A percentile compares a stretch with the other conserved stretches of the same genome.
These are phyloP conservation scores for Parnassius smintheus DNA, from an alignment of 2,888 invertebrate genomes.

Conservation along the genomic window DNA sequence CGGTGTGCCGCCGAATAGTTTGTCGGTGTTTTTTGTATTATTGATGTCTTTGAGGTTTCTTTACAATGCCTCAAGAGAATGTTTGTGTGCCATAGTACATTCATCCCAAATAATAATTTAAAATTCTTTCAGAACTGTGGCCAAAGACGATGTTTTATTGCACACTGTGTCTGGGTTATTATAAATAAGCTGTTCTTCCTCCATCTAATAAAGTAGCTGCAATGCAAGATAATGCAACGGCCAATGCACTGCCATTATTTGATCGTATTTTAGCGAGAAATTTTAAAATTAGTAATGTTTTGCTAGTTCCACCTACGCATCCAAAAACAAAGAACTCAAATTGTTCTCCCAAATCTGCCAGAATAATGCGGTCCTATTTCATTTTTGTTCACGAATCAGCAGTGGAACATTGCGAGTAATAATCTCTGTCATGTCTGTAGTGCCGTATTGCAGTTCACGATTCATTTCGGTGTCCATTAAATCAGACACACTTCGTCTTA, in stretches of 20 bases:
- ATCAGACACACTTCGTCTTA: conserved; percentile 25
- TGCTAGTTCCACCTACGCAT: conserved; percentile 28
- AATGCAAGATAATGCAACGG: conserved; percentile 32
- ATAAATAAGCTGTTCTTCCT: conserved; percentile 20
- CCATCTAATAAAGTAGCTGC: conserved; percentile 3
- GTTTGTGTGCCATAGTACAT: conserved; percentile 36
- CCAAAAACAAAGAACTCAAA: conserved; percentile 30
- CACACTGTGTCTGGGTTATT: conserved; percentile 22
- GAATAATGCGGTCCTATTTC: conserved; percentile 30
- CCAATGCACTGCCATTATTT: conserved; percentile 29
- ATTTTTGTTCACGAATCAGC: conserved; percentile 31
- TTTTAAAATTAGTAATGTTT: conserved; percentile 26
- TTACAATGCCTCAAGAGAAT: conserved; percentile 31
- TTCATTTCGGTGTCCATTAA: conserved; percentile 33
- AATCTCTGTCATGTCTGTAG: conserved; percentile 32
- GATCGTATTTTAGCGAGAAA: conserved; percentile 26
- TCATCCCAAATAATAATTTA: too few species aligned
- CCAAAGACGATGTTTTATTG: conserved; percentile 40
- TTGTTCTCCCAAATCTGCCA: conserved; percentile 30
- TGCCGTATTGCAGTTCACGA: conserved; percentile 34
- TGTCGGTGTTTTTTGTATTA: conserved; percentile 28
- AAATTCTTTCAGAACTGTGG: conserved; percentile 34
- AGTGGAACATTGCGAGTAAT: conserved; percentile 4
- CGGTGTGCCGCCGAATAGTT: conserved; percentile 29
- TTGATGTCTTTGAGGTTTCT: conserved; percentile 25